Conservation (phyloP, 2,797 vertebrate species). For the Podarcis lilfordi region DNA sequence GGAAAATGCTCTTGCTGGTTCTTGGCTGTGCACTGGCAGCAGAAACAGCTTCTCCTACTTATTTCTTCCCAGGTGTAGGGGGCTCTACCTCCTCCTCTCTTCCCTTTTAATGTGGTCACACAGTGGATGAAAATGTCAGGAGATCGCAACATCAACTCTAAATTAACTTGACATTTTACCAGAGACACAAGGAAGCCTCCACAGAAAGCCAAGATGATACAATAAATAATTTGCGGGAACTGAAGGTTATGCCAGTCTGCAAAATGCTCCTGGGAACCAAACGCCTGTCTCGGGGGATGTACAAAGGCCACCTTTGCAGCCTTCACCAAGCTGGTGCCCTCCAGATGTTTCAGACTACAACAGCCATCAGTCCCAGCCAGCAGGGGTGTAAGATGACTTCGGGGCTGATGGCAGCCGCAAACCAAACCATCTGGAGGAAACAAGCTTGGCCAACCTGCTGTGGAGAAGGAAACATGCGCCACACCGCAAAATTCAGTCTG, state of each 20-base stretch:
- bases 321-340: background rate
- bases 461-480: background rate
- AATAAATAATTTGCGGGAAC: constrained; percentile 53
- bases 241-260: background rate
- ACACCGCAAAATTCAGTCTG: background rate
- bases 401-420: background rate
- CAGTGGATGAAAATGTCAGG: constrained; percentile 67
- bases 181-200: constrained; percentile 40
- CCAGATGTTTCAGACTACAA: background rate
- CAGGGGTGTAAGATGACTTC: no score
- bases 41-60: background rate
- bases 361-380: no score
- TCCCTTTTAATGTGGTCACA: constrained; percentile 44
- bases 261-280: fast-evolving
- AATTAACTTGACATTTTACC: constrained; percentile 72
- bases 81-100: constrained; percentile 7
- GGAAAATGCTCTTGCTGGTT: fast-evolving
- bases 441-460: no score
- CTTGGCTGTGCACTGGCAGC: fast-evolving
- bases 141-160: constrained; percentile 36
- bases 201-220: constrained; percentile 31
- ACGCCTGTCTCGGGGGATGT: fast-evolving
- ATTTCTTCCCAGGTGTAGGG: constrained; percentile 3
- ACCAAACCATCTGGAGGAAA: background rate
- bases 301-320: no score